A percentile compares a stretch with the other conserved stretches of the same genome.
Evolutionary conservation across 2,888 invertebrate genomes (phyloP).

Genomic region (Craniophora ligustri): DNA sequence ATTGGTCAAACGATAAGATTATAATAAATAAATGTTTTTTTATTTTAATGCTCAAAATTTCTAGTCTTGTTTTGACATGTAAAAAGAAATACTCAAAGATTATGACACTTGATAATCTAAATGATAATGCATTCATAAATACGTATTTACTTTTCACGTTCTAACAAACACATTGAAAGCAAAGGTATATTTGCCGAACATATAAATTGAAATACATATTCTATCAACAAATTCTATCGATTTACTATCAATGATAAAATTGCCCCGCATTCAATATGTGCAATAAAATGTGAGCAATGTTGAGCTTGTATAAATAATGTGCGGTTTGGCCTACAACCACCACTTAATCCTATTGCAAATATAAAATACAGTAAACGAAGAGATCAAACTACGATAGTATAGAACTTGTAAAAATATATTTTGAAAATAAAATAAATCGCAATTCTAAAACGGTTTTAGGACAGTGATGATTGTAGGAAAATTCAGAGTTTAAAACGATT

Average conservation of each 20-base stretch:
- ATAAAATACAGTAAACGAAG: not conserved
- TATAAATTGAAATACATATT: not conserved
- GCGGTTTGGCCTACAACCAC: conserved; percentile 9
- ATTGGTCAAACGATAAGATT: no score
- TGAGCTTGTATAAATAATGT: conserved; percentile 21
- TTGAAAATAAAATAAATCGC: no score
- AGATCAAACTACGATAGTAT: not conserved
- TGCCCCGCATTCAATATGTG: not conserved
- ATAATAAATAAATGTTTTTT: no score
- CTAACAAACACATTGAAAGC: not conserved
- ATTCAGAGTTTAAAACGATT: no score
- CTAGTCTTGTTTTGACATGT: no score
- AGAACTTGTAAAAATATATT: not conserved
- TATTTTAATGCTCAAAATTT: no score
- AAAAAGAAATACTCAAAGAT: no score
- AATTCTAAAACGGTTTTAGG: no score
- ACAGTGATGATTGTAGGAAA: no score
- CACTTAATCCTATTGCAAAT: conserved; percentile 14
- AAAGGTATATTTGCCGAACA: not conserved
- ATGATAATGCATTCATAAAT: no score
- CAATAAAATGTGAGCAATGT: not conserved
- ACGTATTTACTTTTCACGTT: no score
- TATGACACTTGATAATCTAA: no score
- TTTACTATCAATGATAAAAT: conserved; percentile 1
- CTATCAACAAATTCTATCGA: conserved; percentile 8